A percentile compares a stretch with the other conserved stretches of the same genome.
These are phyloP conservation scores for Cyanoramphus novaezelandiae DNA, from an alignment of 2,113 vertebrate species.

Conservation along the genomic window DNA sequence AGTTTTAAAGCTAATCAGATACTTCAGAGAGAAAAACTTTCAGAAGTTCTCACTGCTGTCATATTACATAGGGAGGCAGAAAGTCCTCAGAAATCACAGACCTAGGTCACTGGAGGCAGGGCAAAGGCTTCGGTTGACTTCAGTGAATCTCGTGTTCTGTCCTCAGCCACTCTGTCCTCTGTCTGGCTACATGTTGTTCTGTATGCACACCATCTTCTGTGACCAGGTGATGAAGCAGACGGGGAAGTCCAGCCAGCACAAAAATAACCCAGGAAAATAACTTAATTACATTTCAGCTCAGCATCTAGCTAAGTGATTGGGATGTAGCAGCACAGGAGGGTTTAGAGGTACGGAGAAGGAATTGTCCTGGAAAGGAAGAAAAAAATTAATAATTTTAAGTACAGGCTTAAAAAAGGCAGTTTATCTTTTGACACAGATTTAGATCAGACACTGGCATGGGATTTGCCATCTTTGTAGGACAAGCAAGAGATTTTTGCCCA, in stretches of 20 bases:
- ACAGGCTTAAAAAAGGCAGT: neutral
- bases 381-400: neutral
- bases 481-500: neutral
- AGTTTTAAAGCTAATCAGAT: neutral
- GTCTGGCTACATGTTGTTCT: neutral
- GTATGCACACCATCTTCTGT: neutral
- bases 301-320: neutral
- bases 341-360: neutral
- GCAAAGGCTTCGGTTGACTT: neutral
- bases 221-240: neutral
- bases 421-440: neutral
- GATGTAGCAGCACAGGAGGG: neutral
- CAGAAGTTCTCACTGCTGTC: neutral
- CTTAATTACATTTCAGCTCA: neutral
- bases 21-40: neutral
- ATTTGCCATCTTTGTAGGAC: neutral
- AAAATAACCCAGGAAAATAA: neutral
- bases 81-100: neutral
- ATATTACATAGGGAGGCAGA: neutral
- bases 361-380: neutral
- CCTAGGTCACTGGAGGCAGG: neutral
- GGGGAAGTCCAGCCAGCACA: neutral
- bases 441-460: neutral
- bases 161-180: neutral
- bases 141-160: neutral